phyloP scores from a whole-genome alignment of 2,888 invertebrate genomes.

The Octodonta nipae region DNA sequence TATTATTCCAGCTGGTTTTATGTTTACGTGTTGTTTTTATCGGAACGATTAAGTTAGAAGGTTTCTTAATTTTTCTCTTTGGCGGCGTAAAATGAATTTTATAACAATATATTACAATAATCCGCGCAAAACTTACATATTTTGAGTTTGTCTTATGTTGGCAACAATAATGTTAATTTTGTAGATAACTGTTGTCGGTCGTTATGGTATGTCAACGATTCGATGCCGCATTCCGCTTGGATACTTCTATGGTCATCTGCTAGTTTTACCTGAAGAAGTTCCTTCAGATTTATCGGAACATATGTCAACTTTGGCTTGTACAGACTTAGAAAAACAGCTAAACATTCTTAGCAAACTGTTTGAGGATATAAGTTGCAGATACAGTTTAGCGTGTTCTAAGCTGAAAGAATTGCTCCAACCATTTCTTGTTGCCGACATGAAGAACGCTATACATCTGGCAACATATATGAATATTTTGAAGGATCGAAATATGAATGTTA shows the following conservation, averaged over 20 bases:
- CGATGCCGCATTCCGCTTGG: slow-evolving; percentile 83
- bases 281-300: slow-evolving; percentile 33
- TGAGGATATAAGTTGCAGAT: slow-evolving; percentile 68
- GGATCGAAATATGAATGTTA: slow-evolving; percentile 31
- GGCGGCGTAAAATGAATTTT: too few species aligned
- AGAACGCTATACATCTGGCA: slow-evolving; percentile 70
- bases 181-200: slow-evolving; percentile 78
- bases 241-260: slow-evolving; percentile 84
- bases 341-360: slow-evolving; percentile 54
- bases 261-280: slow-evolving; percentile 49
- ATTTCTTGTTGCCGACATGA: slow-evolving; percentile 63
- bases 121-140: too few species aligned
- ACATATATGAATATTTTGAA: slow-evolving; percentile 53
- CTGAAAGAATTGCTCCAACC: slow-evolving; percentile 67
- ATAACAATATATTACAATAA: too few species aligned
- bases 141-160: too few species aligned
- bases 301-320: slow-evolving; percentile 23
- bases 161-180: slow-evolving; percentile 7
- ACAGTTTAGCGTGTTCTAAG: slow-evolving; percentile 73
- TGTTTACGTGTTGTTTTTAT: too few species aligned
- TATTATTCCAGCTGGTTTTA: too few species aligned
- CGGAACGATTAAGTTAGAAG: too few species aligned
- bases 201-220: slow-evolving; percentile 82
- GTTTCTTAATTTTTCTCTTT: too few species aligned
- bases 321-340: slow-evolving; percentile 44